Base-by-base conservation (phyloP, 2,113 vertebrate species). In the Sebastes schlegelii region DNA sequence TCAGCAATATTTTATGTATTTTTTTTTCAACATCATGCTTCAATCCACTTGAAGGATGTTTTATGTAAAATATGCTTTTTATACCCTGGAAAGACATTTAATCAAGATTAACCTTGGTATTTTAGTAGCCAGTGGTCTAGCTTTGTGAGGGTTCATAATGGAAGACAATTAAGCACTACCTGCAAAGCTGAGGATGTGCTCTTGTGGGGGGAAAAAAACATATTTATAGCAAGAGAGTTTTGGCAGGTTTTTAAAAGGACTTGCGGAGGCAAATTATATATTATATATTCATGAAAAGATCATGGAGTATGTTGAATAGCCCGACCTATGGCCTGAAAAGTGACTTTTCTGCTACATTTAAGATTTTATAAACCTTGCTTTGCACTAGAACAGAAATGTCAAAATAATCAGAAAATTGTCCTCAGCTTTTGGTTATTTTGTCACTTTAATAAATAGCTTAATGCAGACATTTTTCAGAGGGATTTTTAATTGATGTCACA, bases 61-160 rank as follows among this genome's bases (percentile, higher is more conserved):
- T 92, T 93, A 91, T 93, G 92, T 92, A 93, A 93, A 94, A 92
- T 90, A 91, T 93, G 92, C 90, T 93, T 93, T 93, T 92, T 92
- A 82, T 89, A 75, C 85, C 88, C 74, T 80, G 70, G 73, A 87
- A 91, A 93, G 88, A 91, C 84, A 91, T 93, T 94, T 93, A 92
- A 94, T 94, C 92, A 93, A 93, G 88, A 94, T 91, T 93, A 92
- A 92, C 94, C 94, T 94, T 94, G 92, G 91, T 92, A 88, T 93
- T 92, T 94, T 93, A 89, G 87, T 93, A 91, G 92, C 88, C 90
- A 89, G 67, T 92, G 90, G 90, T 90, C 90, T 83, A 82, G 87
- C 85, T 92, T 92, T 92, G 89, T 92, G 88, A 77, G 89, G 46
- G 86, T 89, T 91, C 79, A 92, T 91, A 93, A 93, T 92, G 90